A percentile compares a stretch with the other conserved stretches of the same genome.
Conservation (phyloP, 1,140 invertebrate genomes). For the Babylonia areolata region DNA sequence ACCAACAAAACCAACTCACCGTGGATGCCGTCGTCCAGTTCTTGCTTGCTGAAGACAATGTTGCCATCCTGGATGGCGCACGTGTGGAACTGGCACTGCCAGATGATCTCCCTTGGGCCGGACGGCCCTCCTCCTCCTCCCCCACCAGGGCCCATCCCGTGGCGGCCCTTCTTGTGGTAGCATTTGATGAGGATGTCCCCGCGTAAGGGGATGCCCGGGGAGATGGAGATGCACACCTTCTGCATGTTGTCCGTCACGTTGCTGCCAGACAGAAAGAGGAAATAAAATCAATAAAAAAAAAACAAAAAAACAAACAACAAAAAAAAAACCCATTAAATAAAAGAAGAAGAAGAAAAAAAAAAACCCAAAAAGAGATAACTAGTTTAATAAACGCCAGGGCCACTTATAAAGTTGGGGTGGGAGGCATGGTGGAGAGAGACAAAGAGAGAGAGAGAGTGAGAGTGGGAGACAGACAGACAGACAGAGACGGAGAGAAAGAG, state of each 20-base stretch:
- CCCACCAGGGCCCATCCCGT: background rate
- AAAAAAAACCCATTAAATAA: too few relatives aligned
- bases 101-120: slow-evolving; percentile 81
- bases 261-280: slow-evolving; percentile 66
- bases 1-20: too few relatives aligned
- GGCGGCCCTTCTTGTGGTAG: slow-evolving; percentile 82
- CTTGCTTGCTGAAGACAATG: slow-evolving; percentile 88
- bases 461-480: too few relatives aligned
- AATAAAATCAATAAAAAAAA: too few relatives aligned
- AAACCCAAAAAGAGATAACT: too few relatives aligned
- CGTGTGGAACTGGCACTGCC: slow-evolving; percentile 93
- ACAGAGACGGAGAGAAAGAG: too few relatives aligned
- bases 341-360: too few relatives aligned
- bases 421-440: too few relatives aligned
- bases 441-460: too few relatives aligned
- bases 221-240: slow-evolving; percentile 76
- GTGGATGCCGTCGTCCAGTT: slow-evolving; percentile 89
- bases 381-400: too few relatives aligned
- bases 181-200: slow-evolving; percentile 94
- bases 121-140: slow-evolving; percentile 4
- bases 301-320: too few relatives aligned
- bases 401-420: too few relatives aligned
- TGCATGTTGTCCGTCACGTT: slow-evolving; percentile 75
- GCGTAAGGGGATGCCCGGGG: slow-evolving; percentile 85
- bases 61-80: slow-evolving; percentile 90